Conservation (phyloP, 1,140 invertebrate genomes). For the Dendroctonus valens region DNA sequence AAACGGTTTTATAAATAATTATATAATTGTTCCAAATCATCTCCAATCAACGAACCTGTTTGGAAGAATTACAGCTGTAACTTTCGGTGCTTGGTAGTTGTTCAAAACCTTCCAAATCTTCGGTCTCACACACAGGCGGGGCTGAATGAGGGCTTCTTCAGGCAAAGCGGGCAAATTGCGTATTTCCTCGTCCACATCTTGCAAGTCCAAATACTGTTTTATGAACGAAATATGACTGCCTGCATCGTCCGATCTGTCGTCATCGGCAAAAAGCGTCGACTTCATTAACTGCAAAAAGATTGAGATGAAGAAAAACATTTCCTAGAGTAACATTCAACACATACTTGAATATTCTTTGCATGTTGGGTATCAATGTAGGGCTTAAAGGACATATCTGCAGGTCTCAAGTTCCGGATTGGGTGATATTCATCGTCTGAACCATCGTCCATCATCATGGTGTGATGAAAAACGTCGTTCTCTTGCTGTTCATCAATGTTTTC, state of each 20-base stretch:
- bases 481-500: constrained; percentile 30
- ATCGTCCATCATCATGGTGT: constrained; percentile 37
- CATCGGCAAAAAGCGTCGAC: constrained; percentile 36
- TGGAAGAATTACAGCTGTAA: constrained; percentile 12
- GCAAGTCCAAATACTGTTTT: constrained; percentile 34
- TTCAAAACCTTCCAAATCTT: constrained; percentile 37
- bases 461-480: constrained; percentile 36
- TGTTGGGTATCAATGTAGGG: constrained; percentile 17
- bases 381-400: constrained; percentile 25
- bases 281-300: constrained; percentile 34
- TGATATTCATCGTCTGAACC: constrained; percentile 34
- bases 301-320: neutral
- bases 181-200: constrained; percentile 35
- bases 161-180: constrained; percentile 20
- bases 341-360: constrained; percentile 35
- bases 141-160: constrained; percentile 14
- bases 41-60: constrained; percentile 5
- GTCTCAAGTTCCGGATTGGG: constrained; percentile 14
- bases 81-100: constrained; percentile 15
- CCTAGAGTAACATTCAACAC: neutral
- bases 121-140: constrained; percentile 24
- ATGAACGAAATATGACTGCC: constrained; percentile 33
- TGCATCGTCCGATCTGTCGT: constrained; percentile 35
- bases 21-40: too few species aligned
- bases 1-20: too few species aligned